phyloP scores from a whole-genome alignment of 1,140 invertebrate species.

The Bombus affinis region DNA sequence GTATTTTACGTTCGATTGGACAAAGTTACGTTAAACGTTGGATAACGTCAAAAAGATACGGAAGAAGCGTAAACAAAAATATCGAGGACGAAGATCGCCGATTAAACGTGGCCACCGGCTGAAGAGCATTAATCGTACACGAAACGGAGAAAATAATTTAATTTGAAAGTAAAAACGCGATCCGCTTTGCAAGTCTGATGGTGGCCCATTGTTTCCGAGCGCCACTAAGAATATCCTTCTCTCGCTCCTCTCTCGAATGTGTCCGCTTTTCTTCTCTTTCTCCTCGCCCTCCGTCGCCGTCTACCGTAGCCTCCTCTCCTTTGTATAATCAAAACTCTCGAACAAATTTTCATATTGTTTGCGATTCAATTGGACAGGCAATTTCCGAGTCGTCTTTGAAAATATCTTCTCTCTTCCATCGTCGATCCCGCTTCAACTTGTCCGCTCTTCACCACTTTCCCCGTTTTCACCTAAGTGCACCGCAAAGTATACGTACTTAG shows the following conservation, averaged over 20 bases:
- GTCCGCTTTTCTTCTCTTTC: conserved; percentile 52
- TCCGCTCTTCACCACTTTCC: conserved; percentile 50
- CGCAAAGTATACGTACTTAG: conserved; percentile 37
- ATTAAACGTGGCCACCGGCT: conserved; percentile 71
- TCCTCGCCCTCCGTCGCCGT: conserved; percentile 40
- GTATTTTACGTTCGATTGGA: background rate
- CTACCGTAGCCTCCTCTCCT: conserved; percentile 71
- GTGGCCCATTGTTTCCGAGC: conserved; percentile 78
- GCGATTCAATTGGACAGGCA: conserved; percentile 81
- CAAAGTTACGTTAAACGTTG: background rate
- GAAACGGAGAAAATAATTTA: conserved; percentile 80
- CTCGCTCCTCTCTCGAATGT: conserved; percentile 68
- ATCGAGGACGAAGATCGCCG: conserved; percentile 61
- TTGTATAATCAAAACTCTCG: conserved; percentile 82
- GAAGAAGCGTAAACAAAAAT: conserved; percentile 31
- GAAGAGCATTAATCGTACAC: conserved; percentile 79
- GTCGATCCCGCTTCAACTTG: conserved; percentile 40
- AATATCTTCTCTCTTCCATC: conserved; percentile 71
- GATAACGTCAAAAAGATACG: background rate
- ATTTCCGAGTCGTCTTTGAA: conserved; percentile 79
- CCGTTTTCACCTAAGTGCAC: conserved; percentile 51
- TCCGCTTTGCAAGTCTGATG: conserved; percentile 80
- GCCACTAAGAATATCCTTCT: conserved; percentile 76
- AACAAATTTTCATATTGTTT: conserved; percentile 83
- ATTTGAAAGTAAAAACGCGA: conserved; percentile 81